These are phyloP conservation scores for Drosophila subsilvestris DNA, from an alignment of 2,888 invertebrate genomes.

Conservation along the genomic window DNA sequence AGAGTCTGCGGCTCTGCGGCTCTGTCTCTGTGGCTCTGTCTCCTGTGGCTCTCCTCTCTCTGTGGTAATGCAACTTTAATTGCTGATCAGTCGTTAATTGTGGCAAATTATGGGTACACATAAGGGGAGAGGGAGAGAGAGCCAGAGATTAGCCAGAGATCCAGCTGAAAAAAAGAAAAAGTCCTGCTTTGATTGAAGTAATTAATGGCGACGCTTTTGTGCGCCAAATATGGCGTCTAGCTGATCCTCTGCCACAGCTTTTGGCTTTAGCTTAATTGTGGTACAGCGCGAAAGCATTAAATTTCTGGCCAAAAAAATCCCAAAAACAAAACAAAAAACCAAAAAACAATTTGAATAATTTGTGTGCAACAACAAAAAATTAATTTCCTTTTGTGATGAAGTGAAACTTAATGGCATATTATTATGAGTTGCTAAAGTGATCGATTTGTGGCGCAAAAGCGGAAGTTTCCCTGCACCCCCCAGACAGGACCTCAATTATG, in stretches of 20 bases:
- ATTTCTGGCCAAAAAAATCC: slow-evolving; percentile 1
- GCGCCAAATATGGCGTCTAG: slow-evolving; percentile 37
- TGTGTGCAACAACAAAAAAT: slow-evolving; percentile 1
- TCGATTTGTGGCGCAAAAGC: slow-evolving; percentile 36
- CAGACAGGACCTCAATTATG: slow-evolving; percentile 47
- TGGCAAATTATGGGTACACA: slow-evolving; percentile 65
- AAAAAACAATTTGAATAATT: neutral
- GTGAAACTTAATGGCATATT: slow-evolving; percentile 34
- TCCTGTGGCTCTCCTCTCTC: slow-evolving; percentile 15
- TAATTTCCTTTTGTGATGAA: slow-evolving; percentile 4
- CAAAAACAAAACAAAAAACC: neutral
- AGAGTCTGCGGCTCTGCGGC: slow-evolving; percentile 5
- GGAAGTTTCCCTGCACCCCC: slow-evolving; percentile 31
- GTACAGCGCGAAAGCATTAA: slow-evolving; percentile 27
- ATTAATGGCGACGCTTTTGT: slow-evolving; percentile 74
- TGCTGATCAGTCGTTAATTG: slow-evolving; percentile 77
- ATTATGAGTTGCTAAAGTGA: slow-evolving; percentile 40
- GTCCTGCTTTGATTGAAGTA: slow-evolving; percentile 55
- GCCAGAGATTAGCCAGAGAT: slow-evolving; percentile 16
- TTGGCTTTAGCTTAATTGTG: slow-evolving; percentile 17
- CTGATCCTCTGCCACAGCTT: neutral
- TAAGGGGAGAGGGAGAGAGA: neutral
- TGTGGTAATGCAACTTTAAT: slow-evolving; percentile 74
- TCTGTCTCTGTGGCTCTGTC: slow-evolving; percentile 27
- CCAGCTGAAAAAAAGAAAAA: slow-evolving; percentile 39